These are phyloP conservation scores for Mobula hypostoma DNA, from an alignment of 2,113 vertebrate genomes.

Conservation along the genomic window DNA sequence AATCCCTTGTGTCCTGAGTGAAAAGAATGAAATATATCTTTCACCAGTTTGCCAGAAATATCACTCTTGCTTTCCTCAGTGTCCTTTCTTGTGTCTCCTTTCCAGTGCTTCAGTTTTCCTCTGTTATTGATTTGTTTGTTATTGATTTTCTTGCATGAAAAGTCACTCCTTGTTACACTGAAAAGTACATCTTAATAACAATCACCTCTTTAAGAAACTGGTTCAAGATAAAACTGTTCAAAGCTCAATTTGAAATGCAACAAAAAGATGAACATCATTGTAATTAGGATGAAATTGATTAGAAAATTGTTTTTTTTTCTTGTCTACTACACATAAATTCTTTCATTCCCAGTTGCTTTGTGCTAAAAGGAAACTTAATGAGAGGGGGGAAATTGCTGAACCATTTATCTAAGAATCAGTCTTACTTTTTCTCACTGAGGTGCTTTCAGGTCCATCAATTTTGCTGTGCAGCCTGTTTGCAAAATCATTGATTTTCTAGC, in stretches of 20 bases:
- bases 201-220: background rate
- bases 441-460: background rate
- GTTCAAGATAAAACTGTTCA: background rate
- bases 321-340: background rate
- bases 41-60: too few species aligned
- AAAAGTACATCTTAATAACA: background rate
- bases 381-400: background rate
- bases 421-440: conserved; percentile 3
- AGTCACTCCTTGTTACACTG: background rate
- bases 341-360: background rate
- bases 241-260: background rate
- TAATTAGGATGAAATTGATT: background rate
- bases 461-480: background rate
- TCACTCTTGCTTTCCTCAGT: too few species aligned
- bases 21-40: too few species aligned
- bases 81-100: too few species aligned
- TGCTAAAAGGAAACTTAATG: background rate
- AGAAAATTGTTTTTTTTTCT: background rate
- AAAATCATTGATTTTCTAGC: background rate
- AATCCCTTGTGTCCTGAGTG: too few species aligned
- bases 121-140: too few species aligned
- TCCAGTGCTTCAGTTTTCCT: too few species aligned
- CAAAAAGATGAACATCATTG: background rate
- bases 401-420: background rate
- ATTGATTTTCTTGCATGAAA: too few species aligned